Conservation (phyloP, 2,888 invertebrate species). For the Rapana venosa region DNA sequence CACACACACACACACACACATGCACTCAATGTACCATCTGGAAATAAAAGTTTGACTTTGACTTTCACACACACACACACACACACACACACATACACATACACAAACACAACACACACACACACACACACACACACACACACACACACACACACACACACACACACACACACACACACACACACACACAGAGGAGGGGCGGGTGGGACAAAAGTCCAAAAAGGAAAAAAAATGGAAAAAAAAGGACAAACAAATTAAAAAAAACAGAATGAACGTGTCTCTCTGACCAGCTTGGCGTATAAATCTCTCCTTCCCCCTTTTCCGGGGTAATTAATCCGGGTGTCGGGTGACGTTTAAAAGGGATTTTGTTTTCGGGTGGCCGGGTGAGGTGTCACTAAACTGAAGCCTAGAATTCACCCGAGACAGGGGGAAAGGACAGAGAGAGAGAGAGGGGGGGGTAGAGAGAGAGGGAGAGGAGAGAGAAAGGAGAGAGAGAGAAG, state of each 20-base stretch:
- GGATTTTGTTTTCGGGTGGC: conserved; percentile 36
- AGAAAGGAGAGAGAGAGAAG: not conserved
- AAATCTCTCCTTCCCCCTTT: conserved; percentile 13
- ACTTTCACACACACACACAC: not conserved
- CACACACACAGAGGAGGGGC: not conserved
- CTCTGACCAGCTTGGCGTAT: not conserved
- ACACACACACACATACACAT: not conserved
- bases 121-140: too few relatives aligned
- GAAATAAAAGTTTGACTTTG: too few relatives aligned
- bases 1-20: not conserved
- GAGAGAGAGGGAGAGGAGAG: not conserved
- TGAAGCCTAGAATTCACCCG: conserved; percentile 23
- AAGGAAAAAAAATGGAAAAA: not conserved
- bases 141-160: too few relatives aligned
- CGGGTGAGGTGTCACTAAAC: conserved; percentile 25
- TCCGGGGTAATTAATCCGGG: conserved; percentile 29
- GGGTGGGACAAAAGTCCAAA: not conserved
- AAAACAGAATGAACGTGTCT: not conserved
- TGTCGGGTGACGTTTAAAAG: conserved; percentile 36
- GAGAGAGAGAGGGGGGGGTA: not conserved
- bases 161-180: too few relatives aligned
- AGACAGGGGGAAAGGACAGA: not conserved
- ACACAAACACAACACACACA: too few relatives aligned
- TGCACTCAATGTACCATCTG: not conserved
- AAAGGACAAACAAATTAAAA: not conserved